phyloP scores from a whole-genome alignment of 2,113 vertebrate species.

The Dendropsophus ebraccatus region DNA sequence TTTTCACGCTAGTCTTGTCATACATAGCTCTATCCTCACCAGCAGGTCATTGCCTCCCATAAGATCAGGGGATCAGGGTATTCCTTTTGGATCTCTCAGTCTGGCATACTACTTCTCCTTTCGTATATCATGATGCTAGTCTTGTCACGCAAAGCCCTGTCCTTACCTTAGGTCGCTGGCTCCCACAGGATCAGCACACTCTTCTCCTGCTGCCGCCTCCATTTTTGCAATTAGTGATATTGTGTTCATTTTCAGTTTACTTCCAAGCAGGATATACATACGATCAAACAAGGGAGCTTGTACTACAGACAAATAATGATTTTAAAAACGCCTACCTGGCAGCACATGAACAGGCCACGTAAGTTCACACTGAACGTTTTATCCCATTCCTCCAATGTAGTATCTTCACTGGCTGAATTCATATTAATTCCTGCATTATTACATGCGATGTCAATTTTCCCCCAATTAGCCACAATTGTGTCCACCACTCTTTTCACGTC shows the following conservation, averaged over 20 bases:
- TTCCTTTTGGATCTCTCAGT: not conserved
- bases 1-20: not conserved
- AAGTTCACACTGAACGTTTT: conserved; percentile 80
- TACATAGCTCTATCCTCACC: not conserved
- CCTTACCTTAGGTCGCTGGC: not conserved
- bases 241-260: not conserved
- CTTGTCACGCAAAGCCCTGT: not conserved
- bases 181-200: not conserved
- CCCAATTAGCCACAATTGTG: conserved; percentile 73
- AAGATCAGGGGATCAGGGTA: not conserved
- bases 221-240: not conserved
- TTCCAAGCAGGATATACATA: not conserved
- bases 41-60: not conserved
- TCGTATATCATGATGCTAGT: not conserved
- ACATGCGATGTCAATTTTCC: conserved; percentile 73
- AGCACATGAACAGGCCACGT: conserved; percentile 80
- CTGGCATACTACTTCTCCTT: not conserved
- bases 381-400: conserved; percentile 80
- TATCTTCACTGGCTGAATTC: conserved; percentile 82
- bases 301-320: not conserved
- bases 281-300: not conserved
- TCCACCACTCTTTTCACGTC: conserved; percentile 75
- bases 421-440: conserved; percentile 82
- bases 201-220: not conserved
- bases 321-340: conserved; percentile 70